Evolutionary conservation across 2,113 vertebrate species (phyloP), one percentile per base, ranked within the genome.

Genomic region (Capreolus pygargus): DNA sequence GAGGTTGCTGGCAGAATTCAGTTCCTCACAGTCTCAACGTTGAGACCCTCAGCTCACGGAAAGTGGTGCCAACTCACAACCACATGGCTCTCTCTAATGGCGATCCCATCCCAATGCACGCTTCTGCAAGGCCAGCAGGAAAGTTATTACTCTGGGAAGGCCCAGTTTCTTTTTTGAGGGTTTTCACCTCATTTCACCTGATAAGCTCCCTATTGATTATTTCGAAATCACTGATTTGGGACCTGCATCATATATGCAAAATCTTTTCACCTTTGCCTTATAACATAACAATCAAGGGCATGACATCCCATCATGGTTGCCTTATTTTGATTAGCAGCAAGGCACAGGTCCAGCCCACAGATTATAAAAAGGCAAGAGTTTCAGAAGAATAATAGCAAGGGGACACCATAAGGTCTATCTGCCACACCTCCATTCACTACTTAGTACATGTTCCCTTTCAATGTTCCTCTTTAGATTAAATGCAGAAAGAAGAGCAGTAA

Each of bases 1-100:
- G 9, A 25, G 2, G 6, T n/a, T 87, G 17, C 10, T 88, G n/a
- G 4, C 2, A 45, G 67, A 52, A 85, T 60, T 67, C 43, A 78
- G 2, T 57, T 52, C 10, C 58, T 91, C 74, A 4, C 6, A 6
- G 1, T 5, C 4, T 1, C 33, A 79, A 16, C 2, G 7, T 1
- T 43, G n/a, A 61, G 27, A 21, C 1, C 10, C 23, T 91, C 13
- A 30, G 13, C 25, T 79, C 23, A 28, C 2, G 3, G 21, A 94
- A 30, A 23, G 1, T 2, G 3, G 36, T 28, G 39, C 67, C 25
- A 11, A 23, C 28, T 58, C 39, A 14, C 47, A n/a, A 23, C 15
- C 21, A 28, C 25, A 0, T 33, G 19, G 16, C 30, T 39, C 36
- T 55, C 23, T 54, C n/a, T 57, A 39, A 4, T n/a, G 16, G 17